Evolutionary conservation across 2,888 invertebrate genomes (phyloP).

Genomic region (Cheilosia vulpina): DNA sequence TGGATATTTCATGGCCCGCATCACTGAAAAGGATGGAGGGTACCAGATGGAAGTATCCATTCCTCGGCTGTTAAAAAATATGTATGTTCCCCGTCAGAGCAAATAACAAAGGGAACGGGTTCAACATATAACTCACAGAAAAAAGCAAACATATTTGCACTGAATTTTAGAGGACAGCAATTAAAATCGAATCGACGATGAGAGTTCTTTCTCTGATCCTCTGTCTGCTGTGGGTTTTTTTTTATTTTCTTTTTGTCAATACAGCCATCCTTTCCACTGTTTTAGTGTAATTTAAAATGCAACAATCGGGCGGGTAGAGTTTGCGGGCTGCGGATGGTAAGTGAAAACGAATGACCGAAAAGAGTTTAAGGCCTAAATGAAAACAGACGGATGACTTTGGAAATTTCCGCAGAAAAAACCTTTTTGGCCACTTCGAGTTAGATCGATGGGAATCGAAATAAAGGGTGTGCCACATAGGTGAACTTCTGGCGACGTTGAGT

Average conservation of each 20-base stretch:
- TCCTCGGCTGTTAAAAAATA: not conserved
- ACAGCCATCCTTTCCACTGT: constrained; percentile 6
- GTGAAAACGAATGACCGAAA: constrained; percentile 30
- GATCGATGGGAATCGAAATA: constrained; percentile 7
- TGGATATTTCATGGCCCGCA: constrained; percentile 11
- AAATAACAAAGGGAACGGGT: constrained; percentile 10
- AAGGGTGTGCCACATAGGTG: not conserved
- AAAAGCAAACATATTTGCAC: constrained; percentile 47
- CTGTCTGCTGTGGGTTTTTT: not conserved
- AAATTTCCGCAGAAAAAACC: constrained; percentile 10
- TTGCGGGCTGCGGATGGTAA: constrained; percentile 39
- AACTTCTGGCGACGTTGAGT: not conserved
- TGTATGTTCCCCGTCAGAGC: constrained; percentile 22
- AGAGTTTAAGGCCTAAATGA: constrained; percentile 4
- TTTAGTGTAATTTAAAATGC: constrained; percentile 54
- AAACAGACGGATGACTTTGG: constrained; percentile 21
- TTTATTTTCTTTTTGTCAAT: not conserved
- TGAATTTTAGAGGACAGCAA: constrained; percentile 67
- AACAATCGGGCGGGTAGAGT: constrained; percentile 40
- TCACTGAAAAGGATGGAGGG: not conserved
- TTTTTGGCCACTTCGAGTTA: too few species aligned
- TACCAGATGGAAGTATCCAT: not conserved
- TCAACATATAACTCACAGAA: constrained; percentile 21
- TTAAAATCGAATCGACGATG: constrained; percentile 63
- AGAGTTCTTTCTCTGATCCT: constrained; percentile 26